Conservation (phyloP, 2,113 vertebrate species). For the Carollia perspicillata region DNA sequence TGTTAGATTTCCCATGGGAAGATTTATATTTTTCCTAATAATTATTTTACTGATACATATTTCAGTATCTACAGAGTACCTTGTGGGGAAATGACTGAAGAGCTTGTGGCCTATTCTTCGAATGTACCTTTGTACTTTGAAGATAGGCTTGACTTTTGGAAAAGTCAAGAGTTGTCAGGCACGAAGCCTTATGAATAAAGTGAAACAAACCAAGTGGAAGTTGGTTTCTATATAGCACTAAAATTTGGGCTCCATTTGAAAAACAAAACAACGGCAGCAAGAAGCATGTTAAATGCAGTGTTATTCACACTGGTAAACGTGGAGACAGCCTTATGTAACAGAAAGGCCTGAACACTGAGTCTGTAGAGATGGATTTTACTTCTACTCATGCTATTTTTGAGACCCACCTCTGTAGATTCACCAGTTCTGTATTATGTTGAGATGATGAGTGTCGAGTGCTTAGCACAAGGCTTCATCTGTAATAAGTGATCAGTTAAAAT, state of each 20-base stretch:
- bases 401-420: not conserved
- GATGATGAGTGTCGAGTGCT: not conserved
- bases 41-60: not conserved
- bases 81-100: not conserved
- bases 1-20: not conserved
- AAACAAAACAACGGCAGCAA: not conserved
- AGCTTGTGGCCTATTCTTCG: not conserved
- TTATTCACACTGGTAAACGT: not conserved
- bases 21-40: not conserved
- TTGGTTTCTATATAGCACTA: not conserved
- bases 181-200: not conserved
- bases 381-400: not conserved
- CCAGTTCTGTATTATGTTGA: not conserved
- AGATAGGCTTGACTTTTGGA: not conserved
- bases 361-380: not conserved
- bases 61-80: not conserved
- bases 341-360: not conserved
- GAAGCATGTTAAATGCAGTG: not conserved
- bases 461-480: not conserved
- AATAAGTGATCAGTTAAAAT: constrained; percentile 1
- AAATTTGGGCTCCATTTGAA: not conserved
- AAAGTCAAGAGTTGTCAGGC: not conserved
- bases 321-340: not conserved
- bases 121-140: not conserved
- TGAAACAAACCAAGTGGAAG: not conserved